phyloP scores from a whole-genome alignment of 1,140 invertebrate species.

The Arctopsyche grandis region DNA sequence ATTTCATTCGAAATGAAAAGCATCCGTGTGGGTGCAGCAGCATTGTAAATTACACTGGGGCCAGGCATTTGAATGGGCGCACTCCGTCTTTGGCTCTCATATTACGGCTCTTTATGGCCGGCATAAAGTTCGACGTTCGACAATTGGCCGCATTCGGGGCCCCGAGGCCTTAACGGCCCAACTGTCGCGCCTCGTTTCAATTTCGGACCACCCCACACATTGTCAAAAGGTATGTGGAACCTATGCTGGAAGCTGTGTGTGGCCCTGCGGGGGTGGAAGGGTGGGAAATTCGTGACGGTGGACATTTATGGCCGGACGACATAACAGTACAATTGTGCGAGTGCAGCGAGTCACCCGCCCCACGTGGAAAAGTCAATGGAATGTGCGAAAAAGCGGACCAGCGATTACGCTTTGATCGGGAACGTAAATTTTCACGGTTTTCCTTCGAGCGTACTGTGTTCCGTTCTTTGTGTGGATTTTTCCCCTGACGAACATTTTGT shows the following conservation, averaged over 20 bases:
- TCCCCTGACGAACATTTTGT: too few relatives aligned
- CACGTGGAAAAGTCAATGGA: not conserved
- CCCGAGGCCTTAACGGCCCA: constrained; percentile 29
- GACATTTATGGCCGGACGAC: not conserved
- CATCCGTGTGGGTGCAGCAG: too few relatives aligned
- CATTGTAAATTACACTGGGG: constrained; percentile 16
- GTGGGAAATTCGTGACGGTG: not conserved
- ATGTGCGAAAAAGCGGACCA: constrained; percentile 17
- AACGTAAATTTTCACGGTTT: constrained; percentile 24
- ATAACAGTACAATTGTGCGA: constrained; percentile 13
- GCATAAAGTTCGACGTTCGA: constrained; percentile 46
- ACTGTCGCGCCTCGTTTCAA: constrained; percentile 43
- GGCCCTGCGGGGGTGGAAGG: not conserved
- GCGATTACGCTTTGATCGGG: not conserved
- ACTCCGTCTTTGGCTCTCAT: constrained; percentile 33
- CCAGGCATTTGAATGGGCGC: constrained; percentile 32
- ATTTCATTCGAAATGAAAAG: too few relatives aligned
- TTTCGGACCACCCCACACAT: constrained; percentile 32
- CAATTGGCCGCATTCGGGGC: constrained; percentile 33
- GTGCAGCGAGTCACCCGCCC: too few relatives aligned
- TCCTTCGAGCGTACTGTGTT: not conserved
- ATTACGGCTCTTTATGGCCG: constrained; percentile 39
- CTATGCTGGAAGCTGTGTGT: too few relatives aligned
- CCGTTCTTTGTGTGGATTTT: too few relatives aligned
- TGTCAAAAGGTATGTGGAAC: constrained; percentile 30